phyloP scores from a whole-genome alignment of 92 coral and sea anemone species.

The Actinostola sp. region DNA sequence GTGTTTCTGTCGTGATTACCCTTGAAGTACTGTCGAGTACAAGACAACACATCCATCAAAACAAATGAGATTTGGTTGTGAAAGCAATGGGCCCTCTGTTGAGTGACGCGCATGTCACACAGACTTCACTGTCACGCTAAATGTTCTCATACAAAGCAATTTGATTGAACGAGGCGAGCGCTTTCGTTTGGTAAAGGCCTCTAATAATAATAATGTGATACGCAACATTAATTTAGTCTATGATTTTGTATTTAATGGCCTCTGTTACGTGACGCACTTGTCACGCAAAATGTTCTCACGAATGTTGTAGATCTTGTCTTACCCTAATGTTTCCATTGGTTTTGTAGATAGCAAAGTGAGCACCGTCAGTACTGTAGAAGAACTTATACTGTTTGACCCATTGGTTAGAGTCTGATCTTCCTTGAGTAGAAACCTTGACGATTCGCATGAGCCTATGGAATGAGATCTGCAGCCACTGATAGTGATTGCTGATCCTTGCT shows the following conservation, averaged over 20 bases:
- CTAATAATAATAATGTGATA: too few species aligned
- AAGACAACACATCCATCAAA: too few species aligned
- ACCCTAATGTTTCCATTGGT: slow-evolving; percentile 77
- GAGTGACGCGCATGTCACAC: too few species aligned
- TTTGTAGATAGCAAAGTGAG: slow-evolving; percentile 66
- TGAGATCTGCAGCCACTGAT: slow-evolving; percentile 84
- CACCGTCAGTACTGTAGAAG: slow-evolving; percentile 74
- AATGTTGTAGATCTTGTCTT: slow-evolving; percentile 9
- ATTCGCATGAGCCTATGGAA: slow-evolving; percentile 71
- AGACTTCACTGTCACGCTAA: too few species aligned
- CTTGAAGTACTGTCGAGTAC: slow-evolving; percentile 48
- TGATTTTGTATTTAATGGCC: too few species aligned
- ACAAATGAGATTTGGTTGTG: too few species aligned
- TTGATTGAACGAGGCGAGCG: too few species aligned
- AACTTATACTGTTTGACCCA: slow-evolving; percentile 75
- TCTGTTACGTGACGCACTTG: background rate
- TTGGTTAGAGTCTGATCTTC: slow-evolving; percentile 68
- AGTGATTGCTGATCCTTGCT: slow-evolving; percentile 59
- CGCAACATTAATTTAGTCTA: too few species aligned
- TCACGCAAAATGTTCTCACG: background rate
- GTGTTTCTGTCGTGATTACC: slow-evolving; percentile 74
- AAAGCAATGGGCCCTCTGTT: too few species aligned
- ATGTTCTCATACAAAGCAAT: too few species aligned
- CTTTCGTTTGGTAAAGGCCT: too few species aligned
- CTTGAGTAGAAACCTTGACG: slow-evolving; percentile 78